phyloP scores from a whole-genome alignment of 2,113 vertebrate genomes.

The Neotoma lepida region DNA sequence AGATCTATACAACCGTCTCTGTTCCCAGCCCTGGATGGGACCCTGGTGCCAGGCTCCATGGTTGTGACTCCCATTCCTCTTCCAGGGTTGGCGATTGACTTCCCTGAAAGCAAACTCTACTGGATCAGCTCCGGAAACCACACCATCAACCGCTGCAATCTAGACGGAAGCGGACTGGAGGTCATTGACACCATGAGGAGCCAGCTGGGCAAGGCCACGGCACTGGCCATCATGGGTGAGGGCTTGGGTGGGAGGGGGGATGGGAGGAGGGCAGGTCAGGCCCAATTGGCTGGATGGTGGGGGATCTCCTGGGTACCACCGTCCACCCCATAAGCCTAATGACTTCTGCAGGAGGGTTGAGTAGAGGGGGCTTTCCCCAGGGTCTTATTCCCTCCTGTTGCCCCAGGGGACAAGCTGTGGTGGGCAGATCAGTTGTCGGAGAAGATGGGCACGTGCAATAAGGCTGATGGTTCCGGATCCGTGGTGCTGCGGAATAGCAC shows the following conservation, averaged over 20 bases:
- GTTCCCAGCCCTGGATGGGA: not conserved
- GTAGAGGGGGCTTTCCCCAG: not conserved
- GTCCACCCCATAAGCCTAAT: not conserved
- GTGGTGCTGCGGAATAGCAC: conserved; percentile 94
- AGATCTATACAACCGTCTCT: not conserved
- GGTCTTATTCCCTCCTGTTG: conserved; percentile 13
- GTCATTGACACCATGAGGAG: conserved; percentile 87
- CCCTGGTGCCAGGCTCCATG: not conserved
- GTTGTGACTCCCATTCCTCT: not conserved
- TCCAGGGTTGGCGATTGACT: conserved; percentile 95
- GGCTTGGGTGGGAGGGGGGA: not conserved
- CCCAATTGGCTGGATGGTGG: rapidly evolving
- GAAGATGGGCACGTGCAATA: conserved; percentile 96
- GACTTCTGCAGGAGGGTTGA: not conserved
- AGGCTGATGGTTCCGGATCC: conserved; percentile 90
- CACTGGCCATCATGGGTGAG: conserved; percentile 97
- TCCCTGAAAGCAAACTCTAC: conserved; percentile 91
- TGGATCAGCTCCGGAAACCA: conserved; percentile 96
- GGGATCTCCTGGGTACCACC: not conserved
- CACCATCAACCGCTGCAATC: conserved; percentile 92
- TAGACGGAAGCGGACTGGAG: conserved; percentile 91
- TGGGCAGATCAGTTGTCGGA: conserved; percentile 96
- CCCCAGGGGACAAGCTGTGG: conserved; percentile 94
- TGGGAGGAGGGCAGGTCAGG: rapidly evolving
- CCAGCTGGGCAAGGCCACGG: conserved; percentile 94